Evolutionary conservation across 1,140 invertebrate species (phyloP), one percentile per base, ranked within the genome.

Genomic region (Hylyphantes graminicola): DNA sequence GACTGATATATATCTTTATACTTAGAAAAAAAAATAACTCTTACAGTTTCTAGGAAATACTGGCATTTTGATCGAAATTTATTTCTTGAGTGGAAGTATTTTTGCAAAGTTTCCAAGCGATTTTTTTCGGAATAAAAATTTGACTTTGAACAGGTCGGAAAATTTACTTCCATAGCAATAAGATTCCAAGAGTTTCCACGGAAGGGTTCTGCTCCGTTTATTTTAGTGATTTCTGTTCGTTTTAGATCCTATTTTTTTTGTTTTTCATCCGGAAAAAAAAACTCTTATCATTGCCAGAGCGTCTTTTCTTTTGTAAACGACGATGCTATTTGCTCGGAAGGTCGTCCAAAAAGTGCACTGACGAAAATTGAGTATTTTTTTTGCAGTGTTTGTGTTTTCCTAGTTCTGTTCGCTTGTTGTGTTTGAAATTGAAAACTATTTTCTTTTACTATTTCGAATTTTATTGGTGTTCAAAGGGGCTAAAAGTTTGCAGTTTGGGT

Each of bases 221-320:
- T 78, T 78, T 78, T 78, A 78, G 76, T 53, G 63, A 78, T 78
- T 78, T 78, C 76, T 53, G 59, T 78, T 78, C 67, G 76, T 78
- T 78, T 78, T 78, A 78, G 59, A 55, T 67, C 21, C 21, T 64
- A 67, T 78, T 21, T 67, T 78, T 78, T 51, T 64, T 13, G 21
- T 78, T 78, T n/a, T 35, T 12, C 50, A 11, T 3, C 35, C 13
- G n/a, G 70, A 50, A 55, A 17, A 50, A 50, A 51, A 57, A 55
- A 74, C 48, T 55, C 53, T 55, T 50, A 35, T 74, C 57, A 35
- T 74, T 74, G 57, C 67, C 51, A n/a, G 13, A 78, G 76, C 76
- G 19, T 54, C 76, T 78, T 70, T 65, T 67, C 76, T 64, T 64
- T 67, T 65, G 76, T 78, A 78, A 78, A 78, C 76, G 76, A 78